Evolutionary conservation across 2,113 vertebrate species (phyloP).

Genomic region (Cyprinodon brontotheroides): DNA sequence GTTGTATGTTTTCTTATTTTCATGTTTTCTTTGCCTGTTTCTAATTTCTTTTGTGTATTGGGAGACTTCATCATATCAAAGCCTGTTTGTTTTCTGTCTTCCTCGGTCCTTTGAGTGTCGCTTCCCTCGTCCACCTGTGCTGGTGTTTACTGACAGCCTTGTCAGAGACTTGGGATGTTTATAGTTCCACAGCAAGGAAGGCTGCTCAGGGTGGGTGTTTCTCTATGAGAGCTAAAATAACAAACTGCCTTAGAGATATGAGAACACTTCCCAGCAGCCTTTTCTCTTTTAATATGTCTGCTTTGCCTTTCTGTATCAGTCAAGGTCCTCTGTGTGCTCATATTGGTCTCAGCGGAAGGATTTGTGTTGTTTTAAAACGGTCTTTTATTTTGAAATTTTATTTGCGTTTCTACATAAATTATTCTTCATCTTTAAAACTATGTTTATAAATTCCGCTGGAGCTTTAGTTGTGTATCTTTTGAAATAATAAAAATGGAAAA

Average conservation of each 20-base stretch:
- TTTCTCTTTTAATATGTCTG: slow-evolving; percentile 27
- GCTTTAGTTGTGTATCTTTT: no score
- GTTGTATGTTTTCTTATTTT: background rate
- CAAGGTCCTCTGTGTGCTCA: slow-evolving; percentile 11
- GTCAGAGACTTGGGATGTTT: slow-evolving; percentile 57
- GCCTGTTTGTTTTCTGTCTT: slow-evolving; percentile 26
- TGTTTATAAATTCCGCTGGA: no score
- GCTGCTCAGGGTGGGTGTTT: slow-evolving; percentile 28
- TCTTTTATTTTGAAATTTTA: slow-evolving; percentile 13
- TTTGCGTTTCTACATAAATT: no score
- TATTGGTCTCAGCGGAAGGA: slow-evolving; percentile 25
- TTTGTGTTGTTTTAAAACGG: slow-evolving; percentile 32
- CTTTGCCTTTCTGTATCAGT: slow-evolving; percentile 38
- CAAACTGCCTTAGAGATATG: slow-evolving; percentile 34
- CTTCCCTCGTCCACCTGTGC: slow-evolving; percentile 54
- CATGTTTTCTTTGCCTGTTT: background rate
- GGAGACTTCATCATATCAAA: slow-evolving; percentile 13
- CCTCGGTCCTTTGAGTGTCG: slow-evolving; percentile 26
- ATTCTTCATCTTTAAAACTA: no score
- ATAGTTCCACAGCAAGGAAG: slow-evolving; percentile 46
- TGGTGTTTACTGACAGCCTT: slow-evolving; percentile 40
- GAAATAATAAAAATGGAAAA: no score
- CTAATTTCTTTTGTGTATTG: slow-evolving; percentile 2
- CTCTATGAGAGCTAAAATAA: slow-evolving; percentile 15
- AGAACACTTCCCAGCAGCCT: slow-evolving; percentile 38